Base-by-base conservation (phyloP, 1,140 invertebrate genomes). In the Ruditapes philippinarum region DNA sequence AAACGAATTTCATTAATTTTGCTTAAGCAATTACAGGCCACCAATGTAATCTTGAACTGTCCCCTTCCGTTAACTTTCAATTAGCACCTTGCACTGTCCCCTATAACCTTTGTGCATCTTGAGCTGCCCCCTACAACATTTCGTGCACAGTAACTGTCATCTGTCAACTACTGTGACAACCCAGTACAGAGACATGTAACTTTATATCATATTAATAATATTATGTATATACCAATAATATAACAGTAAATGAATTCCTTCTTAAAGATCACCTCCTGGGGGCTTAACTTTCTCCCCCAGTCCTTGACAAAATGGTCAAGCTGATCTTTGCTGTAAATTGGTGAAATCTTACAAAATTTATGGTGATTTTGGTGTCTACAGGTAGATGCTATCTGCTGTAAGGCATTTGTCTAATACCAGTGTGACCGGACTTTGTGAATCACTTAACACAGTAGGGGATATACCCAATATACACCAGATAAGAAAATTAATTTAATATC, bases 201-300 rank as follows among this genome's bases (percentile, higher is more conserved):
- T 14, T 70, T 70, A 28, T 42, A 76, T 76, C 73, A 76, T 25
- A 76, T 49, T 28, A 76, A 76, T 76, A 40, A 76, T 25, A 76
- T 49, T 28, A 76, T 76, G 25, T 25, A 76, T 49, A 28, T 3
- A 49, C 25, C 73, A 49, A 42, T 76, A 76, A 76, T 51, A 9
- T 51, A 76, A 76, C 45, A 25, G 42, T 36, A 49, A 76, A 76
- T 76, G 73, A 45, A 76, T 76, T 76, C 73, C 73, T 76, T 25
- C 1, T 49, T 40, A n/a, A 49, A 19, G 4, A 51, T 51, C 19
- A 22, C 40, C 40, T 22, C 40, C 9, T 12, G 42, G 73, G 40
- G n/a, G 22, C 33, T 38, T 5, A 38, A 38, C 65, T 36, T 62
- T 62, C 57, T 62, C 28, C n/a, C 28, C 57, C 9, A 14, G n/a